These are phyloP conservation scores for Epinotia demarniana DNA, from an alignment of 2,888 invertebrate genomes.

Conservation along the genomic window DNA sequence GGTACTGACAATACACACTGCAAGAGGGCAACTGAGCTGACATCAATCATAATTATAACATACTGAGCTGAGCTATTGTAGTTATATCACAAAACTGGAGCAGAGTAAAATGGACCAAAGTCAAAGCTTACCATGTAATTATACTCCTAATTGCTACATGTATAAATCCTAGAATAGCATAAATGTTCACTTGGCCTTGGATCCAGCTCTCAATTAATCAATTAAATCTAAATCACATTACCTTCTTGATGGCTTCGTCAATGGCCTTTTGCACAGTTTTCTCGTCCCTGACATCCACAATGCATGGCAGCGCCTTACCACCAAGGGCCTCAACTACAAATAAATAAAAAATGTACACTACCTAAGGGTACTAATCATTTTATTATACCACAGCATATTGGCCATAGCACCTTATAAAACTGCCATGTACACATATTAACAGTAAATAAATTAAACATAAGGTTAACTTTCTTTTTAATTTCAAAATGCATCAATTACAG, in stretches of 20 bases:
- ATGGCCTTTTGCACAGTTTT: conserved; percentile 89
- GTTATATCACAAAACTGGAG: background rate
- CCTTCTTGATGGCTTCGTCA: conserved; percentile 89
- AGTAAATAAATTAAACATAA: no score
- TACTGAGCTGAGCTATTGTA: background rate
- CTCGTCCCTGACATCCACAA: conserved; percentile 95
- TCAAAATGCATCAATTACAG: no score
- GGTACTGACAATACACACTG: conserved; percentile 25
- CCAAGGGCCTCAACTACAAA: conserved; percentile 92
- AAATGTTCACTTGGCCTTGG: no score
- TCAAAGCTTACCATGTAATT: background rate
- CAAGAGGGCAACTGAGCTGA: background rate
- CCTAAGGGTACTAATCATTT: no score
- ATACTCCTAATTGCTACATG: no score
- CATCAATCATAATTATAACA: conserved; percentile 7
- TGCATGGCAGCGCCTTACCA: conserved; percentile 93
- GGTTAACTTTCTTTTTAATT: no score
- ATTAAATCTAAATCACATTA: conserved; percentile 48
- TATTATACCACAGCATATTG: no score
- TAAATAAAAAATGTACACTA: conserved; percentile 30
- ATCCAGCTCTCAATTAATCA: background rate
- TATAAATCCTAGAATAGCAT: no score
- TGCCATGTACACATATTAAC: no score
- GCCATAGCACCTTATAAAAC: no score
- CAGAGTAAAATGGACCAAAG: background rate